Conservation (phyloP, 2,797 vertebrate genomes). For the Anguilla marmorata region DNA sequence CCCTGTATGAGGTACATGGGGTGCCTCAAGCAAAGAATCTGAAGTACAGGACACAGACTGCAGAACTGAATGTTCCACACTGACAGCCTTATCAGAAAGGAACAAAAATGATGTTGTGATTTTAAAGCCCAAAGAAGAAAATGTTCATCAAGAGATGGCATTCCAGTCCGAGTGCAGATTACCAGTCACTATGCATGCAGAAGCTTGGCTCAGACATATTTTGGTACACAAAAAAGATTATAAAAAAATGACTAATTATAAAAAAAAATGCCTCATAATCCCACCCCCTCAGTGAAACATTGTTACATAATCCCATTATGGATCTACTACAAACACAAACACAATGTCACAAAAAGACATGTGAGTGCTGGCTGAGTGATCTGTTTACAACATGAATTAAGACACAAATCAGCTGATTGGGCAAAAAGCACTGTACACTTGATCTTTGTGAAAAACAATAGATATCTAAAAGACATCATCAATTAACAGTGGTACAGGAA, state of each 20-base stretch:
- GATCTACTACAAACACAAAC: background rate
- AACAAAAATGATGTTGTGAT: background rate
- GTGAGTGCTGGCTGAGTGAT: background rate
- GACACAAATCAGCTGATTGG: background rate
- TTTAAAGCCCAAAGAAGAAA: background rate
- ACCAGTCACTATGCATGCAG: background rate
- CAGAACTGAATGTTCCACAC: background rate
- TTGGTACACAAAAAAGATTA: background rate
- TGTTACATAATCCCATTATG: background rate
- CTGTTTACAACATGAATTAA: conserved; percentile 5
- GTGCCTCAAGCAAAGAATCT: background rate
- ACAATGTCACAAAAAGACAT: too few relatives aligned
- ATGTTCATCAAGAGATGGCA: background rate
- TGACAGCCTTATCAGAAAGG: background rate
- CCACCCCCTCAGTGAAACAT: background rate
- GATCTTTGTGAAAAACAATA: background rate
- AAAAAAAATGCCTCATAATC: background rate
- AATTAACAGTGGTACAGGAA: conserved; percentile 7
- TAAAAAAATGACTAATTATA: background rate
- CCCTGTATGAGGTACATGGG: background rate
- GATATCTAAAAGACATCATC: background rate
- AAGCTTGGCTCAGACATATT: background rate
- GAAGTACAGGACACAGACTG: background rate
- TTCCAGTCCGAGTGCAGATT: background rate
- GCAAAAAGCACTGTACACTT: background rate